These are phyloP conservation scores for Riparia riparia DNA, from an alignment of 2,113 vertebrate genomes.

Conservation along the genomic window DNA sequence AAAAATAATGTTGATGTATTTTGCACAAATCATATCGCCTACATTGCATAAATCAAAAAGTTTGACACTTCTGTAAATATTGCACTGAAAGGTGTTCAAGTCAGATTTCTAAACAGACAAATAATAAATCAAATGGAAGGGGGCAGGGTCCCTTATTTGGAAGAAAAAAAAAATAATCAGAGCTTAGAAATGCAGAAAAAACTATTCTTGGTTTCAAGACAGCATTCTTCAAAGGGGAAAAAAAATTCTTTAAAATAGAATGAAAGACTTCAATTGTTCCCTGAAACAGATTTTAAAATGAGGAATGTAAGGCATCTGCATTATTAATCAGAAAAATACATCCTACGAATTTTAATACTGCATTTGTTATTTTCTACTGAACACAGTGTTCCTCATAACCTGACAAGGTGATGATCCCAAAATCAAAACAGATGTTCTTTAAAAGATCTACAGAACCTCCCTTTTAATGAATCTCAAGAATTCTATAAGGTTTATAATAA, in stretches of 20 bases:
- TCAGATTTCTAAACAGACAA: slow-evolving; percentile 61
- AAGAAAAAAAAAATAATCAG: slow-evolving; percentile 12
- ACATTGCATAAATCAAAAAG: slow-evolving; percentile 49
- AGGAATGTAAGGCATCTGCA: slow-evolving; percentile 59
- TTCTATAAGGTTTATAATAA: slow-evolving; percentile 65
- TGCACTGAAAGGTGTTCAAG: slow-evolving; percentile 36
- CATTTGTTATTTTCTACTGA: slow-evolving; percentile 64
- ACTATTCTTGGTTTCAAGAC: slow-evolving; percentile 36
- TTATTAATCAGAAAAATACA: slow-evolving; percentile 69
- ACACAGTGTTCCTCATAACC: slow-evolving; percentile 33
- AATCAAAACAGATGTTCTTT: slow-evolving; percentile 74
- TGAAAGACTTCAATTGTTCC: slow-evolving; percentile 58
- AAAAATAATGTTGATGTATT: slow-evolving; percentile 35
- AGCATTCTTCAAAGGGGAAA: slow-evolving; percentile 65
- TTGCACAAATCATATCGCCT: not conserved
- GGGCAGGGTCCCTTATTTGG: not conserved
- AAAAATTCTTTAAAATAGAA: slow-evolving; percentile 62
- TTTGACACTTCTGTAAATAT: slow-evolving; percentile 62
- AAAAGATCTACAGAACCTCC: slow-evolving; percentile 65
- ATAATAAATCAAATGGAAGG: slow-evolving; percentile 23
- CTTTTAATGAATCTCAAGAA: slow-evolving; percentile 64
- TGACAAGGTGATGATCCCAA: slow-evolving; percentile 64
- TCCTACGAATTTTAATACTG: slow-evolving; percentile 53
- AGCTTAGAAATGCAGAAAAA: slow-evolving; percentile 56
- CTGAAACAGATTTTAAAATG: slow-evolving; percentile 60